Evolutionary conservation across 2,888 invertebrate genomes (phyloP), one percentile per base, ranked within the genome.

Genomic region (Eupeodes latifasciatus): DNA sequence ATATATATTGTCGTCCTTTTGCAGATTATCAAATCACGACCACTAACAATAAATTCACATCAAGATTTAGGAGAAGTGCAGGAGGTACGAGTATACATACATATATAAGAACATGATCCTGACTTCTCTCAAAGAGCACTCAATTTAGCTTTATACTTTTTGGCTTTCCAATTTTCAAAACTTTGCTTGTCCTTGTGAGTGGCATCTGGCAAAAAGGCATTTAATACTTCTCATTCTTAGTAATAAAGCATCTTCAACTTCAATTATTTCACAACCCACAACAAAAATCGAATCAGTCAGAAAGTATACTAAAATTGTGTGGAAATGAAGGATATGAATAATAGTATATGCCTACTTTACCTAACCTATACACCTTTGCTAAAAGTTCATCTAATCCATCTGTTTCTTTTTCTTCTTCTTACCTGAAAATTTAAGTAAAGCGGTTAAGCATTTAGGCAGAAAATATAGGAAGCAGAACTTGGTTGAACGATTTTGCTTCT

Each of bases 131-230:
- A 34, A 44, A 53, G n/a, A 69, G 59, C 53, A 61, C 47, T 75
- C 79, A 72, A 78, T 83, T 78, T 67, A 34, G 47, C 72, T 67
- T 74, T 59, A 59, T 27, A 53, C 69, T 79, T 83, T 79, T 57
- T 66, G 72, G 72, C 53, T 78, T 47, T 67, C 51, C 57, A 62
- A 62, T 44, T 40, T 44, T 16, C 40, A n/a, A 40, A 47, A 78
- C 59, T 59, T 72, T 83, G 34, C 66, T 74, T 59, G 51, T 40
- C 72, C 19, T 57, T 27, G 51, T 49, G 51, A 44, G 36, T 14
- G 49, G 49, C 64, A 66, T 83, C 78, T 55, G 44, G n/a, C 14
- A n/a, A 27, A 59, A 12, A 36, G 40, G 14, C 34, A 62, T 10
- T 59, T 11, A 78, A 67, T 72, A 27, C 36, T 40, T 49, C 10